phyloP scores from a whole-genome alignment of 2,797 vertebrate species.

The Enteromius unitaeniatus region DNA sequence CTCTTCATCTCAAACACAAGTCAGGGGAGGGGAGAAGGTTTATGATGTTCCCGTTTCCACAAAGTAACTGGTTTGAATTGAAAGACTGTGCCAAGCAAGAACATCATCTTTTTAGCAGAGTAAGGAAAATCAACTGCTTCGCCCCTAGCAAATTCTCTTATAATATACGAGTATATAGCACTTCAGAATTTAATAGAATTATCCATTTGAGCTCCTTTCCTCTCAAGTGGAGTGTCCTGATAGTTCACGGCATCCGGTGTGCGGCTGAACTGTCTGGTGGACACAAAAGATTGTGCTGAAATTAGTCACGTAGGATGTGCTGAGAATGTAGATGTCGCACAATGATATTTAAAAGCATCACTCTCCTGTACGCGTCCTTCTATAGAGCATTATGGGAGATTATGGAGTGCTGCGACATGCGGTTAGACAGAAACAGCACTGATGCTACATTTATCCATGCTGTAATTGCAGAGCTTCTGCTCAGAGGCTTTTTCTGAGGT shows the following conservation, averaged over 20 bases:
- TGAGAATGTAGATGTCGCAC: slow-evolving; percentile 72
- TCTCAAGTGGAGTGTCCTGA: background rate
- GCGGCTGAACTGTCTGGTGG: slow-evolving; percentile 23
- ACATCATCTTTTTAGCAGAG: slow-evolving; percentile 31
- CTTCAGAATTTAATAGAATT: slow-evolving; percentile 41
- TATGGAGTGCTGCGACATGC: slow-evolving; percentile 60
- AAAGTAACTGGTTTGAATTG: slow-evolving; percentile 9
- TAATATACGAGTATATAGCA: slow-evolving; percentile 37
- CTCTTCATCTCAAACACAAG: slow-evolving; percentile 6
- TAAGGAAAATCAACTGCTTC: slow-evolving; percentile 16
- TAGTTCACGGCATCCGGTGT: slow-evolving; percentile 5
- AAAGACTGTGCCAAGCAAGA: slow-evolving; percentile 8
- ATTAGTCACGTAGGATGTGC: slow-evolving; percentile 66
- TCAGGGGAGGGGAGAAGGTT: slow-evolving; percentile 11
- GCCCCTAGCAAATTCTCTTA: slow-evolving; percentile 36
- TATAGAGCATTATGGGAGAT: slow-evolving; percentile 73
- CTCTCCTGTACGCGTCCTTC: slow-evolving; percentile 65
- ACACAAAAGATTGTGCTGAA: slow-evolving; percentile 51
- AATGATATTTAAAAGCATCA: slow-evolving; percentile 67
- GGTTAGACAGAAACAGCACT: slow-evolving; percentile 24
- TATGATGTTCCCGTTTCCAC: slow-evolving; percentile 31
- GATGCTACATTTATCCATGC: slow-evolving; percentile 42
- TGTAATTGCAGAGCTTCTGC: slow-evolving; percentile 30
- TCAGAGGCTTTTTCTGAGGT: slow-evolving; percentile 17
- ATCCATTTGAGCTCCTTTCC: slow-evolving; percentile 21